Evolutionary conservation across 1,140 invertebrate genomes (phyloP).

Genomic region (Drosophila aff.): DNA sequence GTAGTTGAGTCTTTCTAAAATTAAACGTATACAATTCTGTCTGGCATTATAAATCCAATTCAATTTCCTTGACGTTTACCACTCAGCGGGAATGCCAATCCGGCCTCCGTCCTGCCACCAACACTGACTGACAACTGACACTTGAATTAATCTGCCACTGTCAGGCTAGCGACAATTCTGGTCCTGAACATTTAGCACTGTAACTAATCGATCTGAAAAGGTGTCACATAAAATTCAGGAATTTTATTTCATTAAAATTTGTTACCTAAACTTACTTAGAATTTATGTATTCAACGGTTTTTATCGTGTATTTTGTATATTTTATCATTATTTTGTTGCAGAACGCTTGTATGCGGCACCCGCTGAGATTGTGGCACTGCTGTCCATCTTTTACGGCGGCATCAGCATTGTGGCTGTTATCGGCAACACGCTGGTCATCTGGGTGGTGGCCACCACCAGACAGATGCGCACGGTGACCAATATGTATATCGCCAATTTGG

Average conservation of each 20-base stretch:
- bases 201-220: neutral
- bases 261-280: neutral
- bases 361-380: constrained; percentile 89
- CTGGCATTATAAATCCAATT: constrained; percentile 16
- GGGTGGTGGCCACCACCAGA: constrained; percentile 90
- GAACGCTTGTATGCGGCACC: constrained; percentile 90
- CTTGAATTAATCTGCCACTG: constrained; percentile 36
- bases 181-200: constrained; percentile 5
- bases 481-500: constrained; percentile 92
- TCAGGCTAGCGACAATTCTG: constrained; percentile 3
- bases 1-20: neutral
- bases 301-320: neutral
- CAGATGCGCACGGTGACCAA: constrained; percentile 94
- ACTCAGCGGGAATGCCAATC: constrained; percentile 10
- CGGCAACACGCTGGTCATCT: constrained; percentile 93
- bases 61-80: constrained; percentile 27
- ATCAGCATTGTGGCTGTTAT: constrained; percentile 93
- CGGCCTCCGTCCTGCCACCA: neutral
- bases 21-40: neutral
- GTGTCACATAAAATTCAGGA: too few relatives aligned
- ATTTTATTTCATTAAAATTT: neutral
- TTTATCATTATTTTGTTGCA: constrained; percentile 20
- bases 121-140: constrained; percentile 35
- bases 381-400: constrained; percentile 92
- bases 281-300: neutral